A percentile compares a stretch with the other conserved stretches of the same genome.
Conservation (phyloP, 1,140 invertebrate species). For the Trissolcus basalis region DNA sequence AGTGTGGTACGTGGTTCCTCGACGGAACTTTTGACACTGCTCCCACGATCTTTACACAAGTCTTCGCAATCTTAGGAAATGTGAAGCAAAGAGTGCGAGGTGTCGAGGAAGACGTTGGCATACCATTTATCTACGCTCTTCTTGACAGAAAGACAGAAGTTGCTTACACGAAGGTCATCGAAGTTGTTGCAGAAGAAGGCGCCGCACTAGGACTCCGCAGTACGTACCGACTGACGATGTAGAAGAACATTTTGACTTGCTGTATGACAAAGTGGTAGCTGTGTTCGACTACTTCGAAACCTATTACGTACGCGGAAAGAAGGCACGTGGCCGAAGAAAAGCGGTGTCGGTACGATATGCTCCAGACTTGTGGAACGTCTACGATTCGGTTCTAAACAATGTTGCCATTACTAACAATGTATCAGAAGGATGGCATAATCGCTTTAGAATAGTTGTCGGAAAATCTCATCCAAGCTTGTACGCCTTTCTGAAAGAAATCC, state of each 20-base stretch:
- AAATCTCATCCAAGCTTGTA: slow-evolving; percentile 21
- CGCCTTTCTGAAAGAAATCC: slow-evolving; percentile 18
- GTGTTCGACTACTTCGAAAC: slow-evolving; percentile 24
- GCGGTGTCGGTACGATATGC: slow-evolving; percentile 11
- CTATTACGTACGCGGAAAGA: slow-evolving; percentile 14
- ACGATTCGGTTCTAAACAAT: slow-evolving; percentile 11
- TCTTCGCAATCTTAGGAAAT: slow-evolving; percentile 6
- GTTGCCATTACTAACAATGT: slow-evolving; percentile 16
- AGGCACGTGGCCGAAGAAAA: slow-evolving; percentile 10
- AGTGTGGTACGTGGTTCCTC: slow-evolving; percentile 1
- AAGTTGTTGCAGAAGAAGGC: slow-evolving; percentile 2
- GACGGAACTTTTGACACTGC: slow-evolving; percentile 18
- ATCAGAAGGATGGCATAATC: slow-evolving; percentile 20
- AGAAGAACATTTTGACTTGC: slow-evolving; percentile 6
- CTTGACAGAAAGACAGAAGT: slow-evolving; percentile 1
- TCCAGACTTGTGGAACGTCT: slow-evolving; percentile 15
- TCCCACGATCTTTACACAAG: slow-evolving; percentile 11
- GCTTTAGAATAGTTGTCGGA: slow-evolving; percentile 12
- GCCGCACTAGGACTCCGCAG: background rate
- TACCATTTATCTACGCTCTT: slow-evolving; percentile 4
- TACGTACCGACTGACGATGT: slow-evolving; percentile 1
- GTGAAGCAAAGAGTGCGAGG: slow-evolving; percentile 1
- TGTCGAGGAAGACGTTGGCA: slow-evolving; percentile 5
- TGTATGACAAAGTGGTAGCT: slow-evolving; percentile 7
- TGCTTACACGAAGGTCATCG: slow-evolving; percentile 1